Percentiles rank a stretch among this genome's conserved stretches.
phyloP scores from a whole-genome alignment of 2,888 invertebrate genomes.

The Monoplex corrugatus region DNA sequence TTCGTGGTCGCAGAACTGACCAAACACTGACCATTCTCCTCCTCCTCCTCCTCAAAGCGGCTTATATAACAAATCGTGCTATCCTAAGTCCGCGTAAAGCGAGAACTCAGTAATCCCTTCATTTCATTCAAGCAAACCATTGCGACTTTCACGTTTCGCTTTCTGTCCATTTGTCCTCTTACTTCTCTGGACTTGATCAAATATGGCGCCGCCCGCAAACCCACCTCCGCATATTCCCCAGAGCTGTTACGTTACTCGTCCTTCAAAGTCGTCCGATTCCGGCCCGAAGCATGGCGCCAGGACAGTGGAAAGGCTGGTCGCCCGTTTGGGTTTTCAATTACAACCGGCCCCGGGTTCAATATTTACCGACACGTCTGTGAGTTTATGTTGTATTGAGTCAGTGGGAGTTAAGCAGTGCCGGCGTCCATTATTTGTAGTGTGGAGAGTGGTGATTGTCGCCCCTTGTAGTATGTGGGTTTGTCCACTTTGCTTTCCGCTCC shows the following conservation, averaged over 20 bases:
- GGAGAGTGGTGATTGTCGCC: conserved; percentile 35
- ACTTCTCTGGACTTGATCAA: conserved; percentile 3
- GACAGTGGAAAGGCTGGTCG: conserved; percentile 4
- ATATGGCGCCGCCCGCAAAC: conserved; percentile 25
- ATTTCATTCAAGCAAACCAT: conserved; percentile 32
- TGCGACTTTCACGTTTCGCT: neutral
- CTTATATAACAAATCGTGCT: neutral
- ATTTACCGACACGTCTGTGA: conserved; percentile 37
- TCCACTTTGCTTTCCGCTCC: conserved; percentile 22
- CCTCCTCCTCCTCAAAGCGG: neutral
- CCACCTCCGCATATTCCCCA: neutral
- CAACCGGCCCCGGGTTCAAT: conserved; percentile 30
- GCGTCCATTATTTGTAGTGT: conserved; percentile 34
- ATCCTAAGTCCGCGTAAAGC: neutral
- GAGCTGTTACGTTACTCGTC: conserved; percentile 24
- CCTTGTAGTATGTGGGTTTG: neutral
- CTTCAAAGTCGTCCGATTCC: neutral
- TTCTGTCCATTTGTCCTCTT: conserved; percentile 1
- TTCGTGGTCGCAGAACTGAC: neutral
- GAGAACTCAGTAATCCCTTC: conserved; percentile 31
- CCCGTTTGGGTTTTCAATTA: conserved; percentile 35
- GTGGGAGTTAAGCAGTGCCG: conserved; percentile 36
- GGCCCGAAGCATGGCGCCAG: neutral
- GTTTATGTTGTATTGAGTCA: conserved; percentile 37
- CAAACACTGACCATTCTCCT: neutral